Conservation (phyloP, 2,888 invertebrate genomes). For the Disparrhopalites patrizii region DNA sequence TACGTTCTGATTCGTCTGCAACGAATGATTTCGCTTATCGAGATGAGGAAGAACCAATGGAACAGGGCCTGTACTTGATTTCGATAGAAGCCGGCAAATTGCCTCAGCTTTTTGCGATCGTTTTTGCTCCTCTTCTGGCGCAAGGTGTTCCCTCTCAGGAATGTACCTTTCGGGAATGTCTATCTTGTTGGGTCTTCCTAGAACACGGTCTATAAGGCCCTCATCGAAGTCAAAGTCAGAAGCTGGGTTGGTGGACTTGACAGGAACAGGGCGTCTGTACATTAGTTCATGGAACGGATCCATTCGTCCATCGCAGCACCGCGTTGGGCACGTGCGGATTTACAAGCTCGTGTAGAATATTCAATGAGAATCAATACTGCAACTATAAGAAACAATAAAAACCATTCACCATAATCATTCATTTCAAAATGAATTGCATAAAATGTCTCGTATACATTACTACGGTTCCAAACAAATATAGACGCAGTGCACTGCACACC, state of each 20-base stretch:
- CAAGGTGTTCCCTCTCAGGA: conserved; percentile 39
- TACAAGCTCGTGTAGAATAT: too few relatives aligned
- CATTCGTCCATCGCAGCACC: conserved; percentile 35
- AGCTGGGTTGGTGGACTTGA: conserved; percentile 35
- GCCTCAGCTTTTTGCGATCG: conserved; percentile 46
- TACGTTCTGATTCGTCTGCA: not conserved
- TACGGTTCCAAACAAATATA: too few relatives aligned
- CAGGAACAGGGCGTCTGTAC: conserved; percentile 39
- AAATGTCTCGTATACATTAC: too few relatives aligned
- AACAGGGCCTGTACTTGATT: conserved; percentile 34
- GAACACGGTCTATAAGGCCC: conserved; percentile 44
- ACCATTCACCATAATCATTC: too few relatives aligned
- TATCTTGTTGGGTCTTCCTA: conserved; percentile 47
- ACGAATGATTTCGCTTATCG: not conserved
- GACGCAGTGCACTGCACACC: too few relatives aligned
- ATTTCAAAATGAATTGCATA: too few relatives aligned
- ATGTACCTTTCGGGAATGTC: conserved; percentile 47
- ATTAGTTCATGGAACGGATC: conserved; percentile 44
- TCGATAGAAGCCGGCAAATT: conserved; percentile 45
- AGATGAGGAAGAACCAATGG: conserved; percentile 34
- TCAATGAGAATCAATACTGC: too few relatives aligned
- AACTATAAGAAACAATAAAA: too few relatives aligned
- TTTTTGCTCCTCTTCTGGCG: conserved; percentile 45
- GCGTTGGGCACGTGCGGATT: too few relatives aligned
- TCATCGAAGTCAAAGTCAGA: conserved; percentile 46